phyloP scores from a whole-genome alignment of 2,113 vertebrate genomes.

The Neodon shergylaensis region DNA sequence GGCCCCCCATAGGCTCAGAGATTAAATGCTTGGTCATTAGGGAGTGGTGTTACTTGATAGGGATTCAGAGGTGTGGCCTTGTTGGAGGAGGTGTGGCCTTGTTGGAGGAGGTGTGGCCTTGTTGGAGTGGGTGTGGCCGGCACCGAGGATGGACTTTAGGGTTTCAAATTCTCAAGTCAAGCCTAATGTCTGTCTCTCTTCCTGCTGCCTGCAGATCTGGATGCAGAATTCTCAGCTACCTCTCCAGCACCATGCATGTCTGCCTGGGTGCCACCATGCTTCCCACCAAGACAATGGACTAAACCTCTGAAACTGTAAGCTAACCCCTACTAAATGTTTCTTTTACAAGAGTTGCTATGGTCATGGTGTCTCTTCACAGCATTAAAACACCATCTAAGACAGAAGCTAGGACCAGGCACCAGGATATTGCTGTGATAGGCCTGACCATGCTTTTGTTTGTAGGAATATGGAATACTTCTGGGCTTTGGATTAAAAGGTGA shows the following conservation, averaged over 20 bases:
- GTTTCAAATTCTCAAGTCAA: not conserved
- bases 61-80: too few relatives aligned
- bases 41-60: not conserved
- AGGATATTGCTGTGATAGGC: not conserved
- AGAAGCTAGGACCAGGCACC: too few relatives aligned
- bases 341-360: not conserved
- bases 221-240: not conserved
- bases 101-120: too few relatives aligned
- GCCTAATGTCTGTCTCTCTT: not conserved
- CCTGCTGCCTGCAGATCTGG: not conserved
- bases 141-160: not conserved
- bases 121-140: too few relatives aligned
- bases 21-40: not conserved
- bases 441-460: not conserved
- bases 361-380: not conserved
- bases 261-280: not conserved
- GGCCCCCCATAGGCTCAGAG: not conserved
- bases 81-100: too few relatives aligned
- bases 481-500: not conserved
- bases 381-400: not conserved
- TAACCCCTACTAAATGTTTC: not conserved
- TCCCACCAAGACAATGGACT: not conserved
- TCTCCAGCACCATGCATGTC: not conserved
- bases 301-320: not conserved
- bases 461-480: not conserved